phyloP scores from a whole-genome alignment of 2,113 vertebrate genomes.

The Sinocyclocheilus anshuiensis region DNA sequence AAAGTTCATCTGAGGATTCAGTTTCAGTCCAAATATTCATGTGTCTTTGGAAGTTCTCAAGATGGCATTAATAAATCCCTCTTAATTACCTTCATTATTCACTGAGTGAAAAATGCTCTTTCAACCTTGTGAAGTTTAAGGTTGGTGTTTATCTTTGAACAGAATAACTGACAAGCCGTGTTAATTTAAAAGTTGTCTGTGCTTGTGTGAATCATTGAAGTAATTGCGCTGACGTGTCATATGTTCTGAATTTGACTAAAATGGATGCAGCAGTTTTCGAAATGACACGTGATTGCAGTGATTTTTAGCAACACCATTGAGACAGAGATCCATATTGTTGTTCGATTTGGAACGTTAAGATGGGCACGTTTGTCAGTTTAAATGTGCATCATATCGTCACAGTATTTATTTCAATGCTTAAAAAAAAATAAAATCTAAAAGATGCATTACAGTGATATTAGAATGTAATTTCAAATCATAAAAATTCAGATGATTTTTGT shows the following conservation, averaged over 20 bases:
- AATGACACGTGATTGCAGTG: neutral
- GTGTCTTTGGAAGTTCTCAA: conserved; percentile 24
- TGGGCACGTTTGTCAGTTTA: neutral
- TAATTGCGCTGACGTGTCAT: conserved; percentile 6
- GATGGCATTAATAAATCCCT: conserved; percentile 44
- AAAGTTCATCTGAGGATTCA: conserved; percentile 71
- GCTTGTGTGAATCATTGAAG: conserved; percentile 26
- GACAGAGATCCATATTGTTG: neutral
- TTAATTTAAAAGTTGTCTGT: conserved; percentile 45
- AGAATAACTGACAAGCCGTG: conserved; percentile 27
- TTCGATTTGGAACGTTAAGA: neutral
- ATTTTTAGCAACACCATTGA: neutral
- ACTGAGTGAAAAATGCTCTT: conserved; percentile 38
- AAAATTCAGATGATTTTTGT: neutral
- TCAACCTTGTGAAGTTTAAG: conserved; percentile 56
- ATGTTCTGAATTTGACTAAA: conserved; percentile 6
- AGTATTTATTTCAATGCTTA: neutral
- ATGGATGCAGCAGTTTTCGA: neutral
- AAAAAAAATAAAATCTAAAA: neutral
- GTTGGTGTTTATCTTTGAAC: conserved; percentile 28
- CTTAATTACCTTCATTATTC: conserved; percentile 41
- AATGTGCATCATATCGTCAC: neutral
- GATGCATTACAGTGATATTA: neutral
- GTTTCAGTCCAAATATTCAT: conserved; percentile 57
- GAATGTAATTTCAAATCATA: neutral